Evolutionary conservation across 2,113 vertebrate species (phyloP).

Genomic region (Callospermophilus lateralis): DNA sequence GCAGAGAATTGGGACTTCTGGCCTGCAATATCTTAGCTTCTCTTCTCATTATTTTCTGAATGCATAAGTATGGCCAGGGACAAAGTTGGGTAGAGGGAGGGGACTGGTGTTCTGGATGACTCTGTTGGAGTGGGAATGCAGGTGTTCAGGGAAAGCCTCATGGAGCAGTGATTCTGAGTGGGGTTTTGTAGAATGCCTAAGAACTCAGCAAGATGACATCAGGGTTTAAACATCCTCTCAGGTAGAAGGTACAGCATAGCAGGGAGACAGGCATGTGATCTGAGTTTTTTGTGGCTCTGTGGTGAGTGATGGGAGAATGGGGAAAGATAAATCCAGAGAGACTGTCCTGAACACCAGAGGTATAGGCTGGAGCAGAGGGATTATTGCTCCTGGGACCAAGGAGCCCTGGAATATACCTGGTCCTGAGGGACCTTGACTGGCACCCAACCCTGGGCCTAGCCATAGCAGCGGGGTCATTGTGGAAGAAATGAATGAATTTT

Average conservation of each 20-base stretch:
- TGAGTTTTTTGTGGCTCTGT: neutral
- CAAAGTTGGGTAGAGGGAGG: neutral
- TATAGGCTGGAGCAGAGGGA: neutral
- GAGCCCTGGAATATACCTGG: neutral
- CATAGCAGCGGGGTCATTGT: neutral
- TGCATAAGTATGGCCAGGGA: neutral
- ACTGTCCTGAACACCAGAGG: neutral
- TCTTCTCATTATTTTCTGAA: neutral
- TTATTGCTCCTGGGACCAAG: neutral
- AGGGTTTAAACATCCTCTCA: neutral
- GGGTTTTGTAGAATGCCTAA: constrained; percentile 42
- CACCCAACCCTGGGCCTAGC: neutral
- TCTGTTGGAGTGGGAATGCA: neutral
- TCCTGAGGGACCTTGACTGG: neutral
- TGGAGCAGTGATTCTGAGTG: constrained; percentile 35
- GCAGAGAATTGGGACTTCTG: neutral
- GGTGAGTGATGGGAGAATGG: neutral
- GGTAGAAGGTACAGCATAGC: neutral
- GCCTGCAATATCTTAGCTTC: neutral
- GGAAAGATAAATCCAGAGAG: neutral
- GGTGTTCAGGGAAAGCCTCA: constrained; percentile 13
- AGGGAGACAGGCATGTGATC: neutral
- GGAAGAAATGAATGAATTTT: neutral
- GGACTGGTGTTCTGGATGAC: neutral
- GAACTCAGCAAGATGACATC: neutral